A percentile compares a stretch with the other conserved stretches of the same genome.
These are phyloP conservation scores for Antigone vipio DNA, from an alignment of 2,113 vertebrate genomes.

Conservation along the genomic window DNA sequence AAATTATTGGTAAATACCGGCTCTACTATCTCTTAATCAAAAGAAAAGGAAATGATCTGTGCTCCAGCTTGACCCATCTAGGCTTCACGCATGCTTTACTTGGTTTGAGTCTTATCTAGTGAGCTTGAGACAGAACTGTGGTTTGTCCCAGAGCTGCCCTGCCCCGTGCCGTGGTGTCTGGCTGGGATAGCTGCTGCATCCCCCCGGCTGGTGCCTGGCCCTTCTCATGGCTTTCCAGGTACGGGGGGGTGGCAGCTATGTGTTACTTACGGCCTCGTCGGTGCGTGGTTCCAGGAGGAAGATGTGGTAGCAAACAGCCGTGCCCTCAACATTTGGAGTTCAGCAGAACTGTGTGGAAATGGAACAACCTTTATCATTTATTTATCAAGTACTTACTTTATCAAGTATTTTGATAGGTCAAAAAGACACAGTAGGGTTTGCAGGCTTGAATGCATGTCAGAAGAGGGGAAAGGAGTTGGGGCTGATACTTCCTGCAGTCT, in stretches of 20 bases:
- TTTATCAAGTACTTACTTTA: not conserved
- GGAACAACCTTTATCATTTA: not conserved
- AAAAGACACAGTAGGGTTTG: not conserved
- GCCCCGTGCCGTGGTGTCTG: not conserved
- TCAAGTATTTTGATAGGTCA: not conserved
- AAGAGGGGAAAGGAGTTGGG: accelerated
- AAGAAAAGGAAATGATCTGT: not conserved
- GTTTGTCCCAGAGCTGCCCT: not conserved
- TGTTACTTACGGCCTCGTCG: not conserved
- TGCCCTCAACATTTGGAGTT: not conserved
- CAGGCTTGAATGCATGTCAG: not conserved
- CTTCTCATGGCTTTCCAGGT: not conserved
- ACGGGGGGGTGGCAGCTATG: not conserved
- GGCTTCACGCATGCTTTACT: not conserved
- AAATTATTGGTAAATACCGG: not conserved
- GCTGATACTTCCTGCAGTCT: not conserved
- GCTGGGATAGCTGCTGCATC: not conserved
- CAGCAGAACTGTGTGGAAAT: not conserved
- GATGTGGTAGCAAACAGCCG: not conserved
- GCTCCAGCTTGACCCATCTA: not conserved
- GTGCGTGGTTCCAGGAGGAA: not conserved
- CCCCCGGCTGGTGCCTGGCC: not conserved
- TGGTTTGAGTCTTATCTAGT: not conserved
- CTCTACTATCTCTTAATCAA: not conserved
- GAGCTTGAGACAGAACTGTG: not conserved